These are phyloP conservation scores for Saxicola maurus DNA, from an alignment of 2,797 vertebrate species.

Conservation along the genomic window DNA sequence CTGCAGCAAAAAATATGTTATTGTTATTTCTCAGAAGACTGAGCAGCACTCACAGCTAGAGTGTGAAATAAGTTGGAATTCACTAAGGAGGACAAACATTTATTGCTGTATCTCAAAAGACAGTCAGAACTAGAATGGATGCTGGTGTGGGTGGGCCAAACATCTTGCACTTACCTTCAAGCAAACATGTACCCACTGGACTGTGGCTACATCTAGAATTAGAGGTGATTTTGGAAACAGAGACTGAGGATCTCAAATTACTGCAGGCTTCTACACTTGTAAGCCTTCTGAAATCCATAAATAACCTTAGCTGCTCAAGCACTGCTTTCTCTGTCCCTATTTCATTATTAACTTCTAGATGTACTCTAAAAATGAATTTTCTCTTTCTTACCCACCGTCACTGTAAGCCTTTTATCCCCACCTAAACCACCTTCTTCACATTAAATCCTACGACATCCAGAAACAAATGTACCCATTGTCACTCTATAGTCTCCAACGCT, in stretches of 20 bases:
- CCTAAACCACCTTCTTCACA: background rate
- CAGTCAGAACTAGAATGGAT: background rate
- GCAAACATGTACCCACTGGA: background rate
- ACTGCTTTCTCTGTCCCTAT: background rate
- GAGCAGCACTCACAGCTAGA: background rate
- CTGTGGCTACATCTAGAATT: background rate
- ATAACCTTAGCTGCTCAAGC: background rate
- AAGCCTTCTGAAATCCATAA: background rate
- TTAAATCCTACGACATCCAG: background rate
- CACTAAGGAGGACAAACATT: background rate
- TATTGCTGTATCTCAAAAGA: background rate
- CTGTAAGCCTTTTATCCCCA: background rate
- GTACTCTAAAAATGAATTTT: background rate
- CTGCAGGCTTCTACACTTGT: background rate
- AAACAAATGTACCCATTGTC: background rate
- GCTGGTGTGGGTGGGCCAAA: background rate
- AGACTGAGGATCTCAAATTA: background rate
- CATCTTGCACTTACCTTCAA: background rate
- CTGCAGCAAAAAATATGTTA: background rate
- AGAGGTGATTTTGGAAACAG: background rate
- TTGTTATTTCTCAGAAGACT: background rate
- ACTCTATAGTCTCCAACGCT: background rate
- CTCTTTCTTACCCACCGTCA: background rate
- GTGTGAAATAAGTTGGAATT: background rate
- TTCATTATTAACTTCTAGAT: background rate